phyloP scores from a whole-genome alignment of 92 coral and sea anemone species.

The Phymanthus crucifer region DNA sequence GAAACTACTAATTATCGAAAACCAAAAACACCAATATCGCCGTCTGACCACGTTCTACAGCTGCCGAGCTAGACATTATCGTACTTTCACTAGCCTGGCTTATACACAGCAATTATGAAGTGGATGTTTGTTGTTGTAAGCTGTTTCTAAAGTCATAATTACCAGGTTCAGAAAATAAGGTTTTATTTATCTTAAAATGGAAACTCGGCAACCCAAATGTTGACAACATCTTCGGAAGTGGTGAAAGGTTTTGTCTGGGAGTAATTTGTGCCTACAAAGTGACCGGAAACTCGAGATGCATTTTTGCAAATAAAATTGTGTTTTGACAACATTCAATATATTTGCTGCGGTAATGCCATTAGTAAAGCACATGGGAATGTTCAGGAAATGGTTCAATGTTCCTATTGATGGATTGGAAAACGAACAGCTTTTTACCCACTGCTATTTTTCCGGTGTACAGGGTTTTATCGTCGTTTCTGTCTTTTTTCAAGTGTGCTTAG shows the following conservation, averaged over 20 bases:
- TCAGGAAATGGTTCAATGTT: neutral
- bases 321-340: neutral
- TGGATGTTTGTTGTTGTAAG: neutral
- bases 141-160: neutral
- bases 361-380: neutral
- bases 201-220: constrained; percentile 23
- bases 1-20: neutral
- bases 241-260: constrained; percentile 32
- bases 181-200: constrained; percentile 12
- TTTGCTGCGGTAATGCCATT: neutral
- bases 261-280: constrained; percentile 16
- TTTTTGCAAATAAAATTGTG: constrained; percentile 20
- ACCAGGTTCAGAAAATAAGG: neutral
- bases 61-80: neutral
- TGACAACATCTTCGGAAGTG: constrained; percentile 26
- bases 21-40: constrained; percentile 2
- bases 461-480: neutral
- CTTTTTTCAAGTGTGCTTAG: neutral
- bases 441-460: neutral
- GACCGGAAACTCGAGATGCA: constrained; percentile 30
- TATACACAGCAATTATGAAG: neutral
- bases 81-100: neutral
- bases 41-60: neutral
- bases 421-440: neutral
- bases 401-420: neutral